These are phyloP conservation scores for Drosophila pandora DNA, from an alignment of 1,140 invertebrate species.

Conservation along the genomic window DNA sequence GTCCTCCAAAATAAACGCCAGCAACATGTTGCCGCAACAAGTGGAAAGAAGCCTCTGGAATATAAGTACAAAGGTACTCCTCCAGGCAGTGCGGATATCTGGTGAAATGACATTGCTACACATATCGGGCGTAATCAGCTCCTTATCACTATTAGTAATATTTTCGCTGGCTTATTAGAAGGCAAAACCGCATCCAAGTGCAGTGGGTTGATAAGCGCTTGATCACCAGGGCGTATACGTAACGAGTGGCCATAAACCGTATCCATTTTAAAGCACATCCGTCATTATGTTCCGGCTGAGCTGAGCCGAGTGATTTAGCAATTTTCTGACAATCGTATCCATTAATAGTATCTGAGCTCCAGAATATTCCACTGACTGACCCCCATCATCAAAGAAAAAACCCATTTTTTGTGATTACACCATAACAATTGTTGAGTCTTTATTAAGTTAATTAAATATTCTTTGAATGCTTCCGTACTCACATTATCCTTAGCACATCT, in stretches of 20 bases:
- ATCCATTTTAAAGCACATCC: constrained; percentile 6
- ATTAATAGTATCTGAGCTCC: constrained; percentile 13
- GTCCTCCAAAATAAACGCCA: neutral
- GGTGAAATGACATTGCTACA: constrained; percentile 25
- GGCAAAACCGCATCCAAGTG: constrained; percentile 46
- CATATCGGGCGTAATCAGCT: constrained; percentile 34
- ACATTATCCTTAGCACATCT: constrained; percentile 37
- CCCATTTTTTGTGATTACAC: constrained; percentile 36
- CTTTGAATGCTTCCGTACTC: constrained; percentile 30
- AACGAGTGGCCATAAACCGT: constrained; percentile 20
- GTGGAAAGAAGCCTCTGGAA: constrained; percentile 40
- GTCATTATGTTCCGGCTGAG: constrained; percentile 39
- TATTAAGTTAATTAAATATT: constrained; percentile 79
- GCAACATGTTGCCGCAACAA: constrained; percentile 41
- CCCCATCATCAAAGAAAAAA: constrained; percentile 19
- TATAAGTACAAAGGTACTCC: neutral
- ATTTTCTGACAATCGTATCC: constrained; percentile 2
- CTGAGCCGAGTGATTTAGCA: constrained; percentile 20
- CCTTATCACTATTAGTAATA: constrained; percentile 26
- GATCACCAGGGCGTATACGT: constrained; percentile 37
- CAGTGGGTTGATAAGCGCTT: constrained; percentile 32
- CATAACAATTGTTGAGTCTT: constrained; percentile 79
- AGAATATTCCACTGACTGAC: constrained; percentile 23
- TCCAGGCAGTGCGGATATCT: constrained; percentile 1
- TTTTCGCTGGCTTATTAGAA: constrained; percentile 10